A percentile compares a stretch with the other conserved stretches of the same genome.
Conservation (phyloP, 2,113 vertebrate genomes). For the Labeo rohita region DNA sequence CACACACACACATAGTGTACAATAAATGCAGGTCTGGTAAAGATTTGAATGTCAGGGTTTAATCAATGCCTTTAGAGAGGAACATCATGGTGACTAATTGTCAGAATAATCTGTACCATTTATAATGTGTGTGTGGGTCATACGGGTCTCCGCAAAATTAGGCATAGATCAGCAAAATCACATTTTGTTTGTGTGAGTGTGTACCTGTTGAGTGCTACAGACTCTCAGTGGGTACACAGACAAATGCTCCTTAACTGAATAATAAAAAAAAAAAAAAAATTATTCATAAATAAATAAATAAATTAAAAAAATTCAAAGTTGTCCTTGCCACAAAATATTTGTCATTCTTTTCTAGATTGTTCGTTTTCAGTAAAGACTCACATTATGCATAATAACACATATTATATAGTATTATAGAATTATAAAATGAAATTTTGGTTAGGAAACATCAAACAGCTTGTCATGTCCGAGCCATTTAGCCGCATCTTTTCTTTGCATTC, state of each 20-base stretch:
- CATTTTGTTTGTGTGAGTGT: background rate
- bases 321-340: background rate
- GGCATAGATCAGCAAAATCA: background rate
- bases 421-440: slow-evolving; percentile 24
- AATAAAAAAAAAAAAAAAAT: too few species aligned
- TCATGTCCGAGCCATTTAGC: slow-evolving; percentile 28
- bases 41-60: slow-evolving; percentile 73
- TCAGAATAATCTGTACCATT: slow-evolving; percentile 76
- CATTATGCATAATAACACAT: background rate
- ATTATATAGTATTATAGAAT: background rate
- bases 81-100: slow-evolving; percentile 80
- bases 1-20: slow-evolving; percentile 26
- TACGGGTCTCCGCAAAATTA: background rate
- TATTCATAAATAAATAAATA: background rate
- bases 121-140: slow-evolving; percentile 61
- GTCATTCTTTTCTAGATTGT: background rate
- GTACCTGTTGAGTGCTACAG: slow-evolving; percentile 53
- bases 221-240: background rate
- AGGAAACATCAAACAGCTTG: slow-evolving; percentile 28
- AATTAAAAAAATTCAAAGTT: background rate
- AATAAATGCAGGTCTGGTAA: slow-evolving; percentile 70
- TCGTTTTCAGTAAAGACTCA: background rate
- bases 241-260: background rate
- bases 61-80: slow-evolving; percentile 76
- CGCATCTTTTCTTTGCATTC: slow-evolving; percentile 72